Evolutionary conservation across 2,797 vertebrate species (phyloP), one percentile per base, ranked within the genome.

Genomic region (Takifugu ocellatus): DNA sequence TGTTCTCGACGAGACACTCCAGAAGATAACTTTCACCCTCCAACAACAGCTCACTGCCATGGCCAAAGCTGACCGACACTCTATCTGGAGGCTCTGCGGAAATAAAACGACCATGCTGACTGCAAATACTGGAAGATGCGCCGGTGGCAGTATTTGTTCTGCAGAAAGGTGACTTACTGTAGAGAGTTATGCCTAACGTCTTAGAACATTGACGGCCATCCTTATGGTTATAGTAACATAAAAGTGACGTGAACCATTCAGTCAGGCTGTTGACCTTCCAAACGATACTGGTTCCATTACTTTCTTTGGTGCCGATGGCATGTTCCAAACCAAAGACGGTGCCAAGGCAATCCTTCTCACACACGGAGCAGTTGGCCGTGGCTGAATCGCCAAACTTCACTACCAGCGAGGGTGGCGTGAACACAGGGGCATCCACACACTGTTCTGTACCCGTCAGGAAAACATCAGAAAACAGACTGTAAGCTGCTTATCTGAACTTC

Each of bases 61-160:
- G 58, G 0, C 3, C 9, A 5, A 81, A 46, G 53, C 31, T 64
- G 53, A 88, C 39, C 57, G 72, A 66, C 33, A 87, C 85, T 0
- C 1, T 29, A 3, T 76, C 59, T 51, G 87, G 86, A 76, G 63
- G 79, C 56, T 87, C 87, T 83, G 68, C 59, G 57, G 50, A 66
- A 51, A 39, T 26, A 51, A 7, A 5, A 11, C 1, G 29, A 33
- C 29, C 12, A 14, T 2, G 1, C 21, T 29, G 27, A 25, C 9
- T 25, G 10, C 0, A 26, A 29, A n/a, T 16, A 15, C 9, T 0
- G 25, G 17, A 12, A 10, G 6, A 16, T 10, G 11, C 1, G 0
- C 3, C 5, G 3, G 4, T 2, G 48, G n/a, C 17, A 0, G 9
- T 7, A 31, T 57, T 51, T 57, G 31, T 42, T 21, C 12, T 3